Conservation (phyloP, 1,140 invertebrate genomes). For the Meloidogyne hapla region DNA sequence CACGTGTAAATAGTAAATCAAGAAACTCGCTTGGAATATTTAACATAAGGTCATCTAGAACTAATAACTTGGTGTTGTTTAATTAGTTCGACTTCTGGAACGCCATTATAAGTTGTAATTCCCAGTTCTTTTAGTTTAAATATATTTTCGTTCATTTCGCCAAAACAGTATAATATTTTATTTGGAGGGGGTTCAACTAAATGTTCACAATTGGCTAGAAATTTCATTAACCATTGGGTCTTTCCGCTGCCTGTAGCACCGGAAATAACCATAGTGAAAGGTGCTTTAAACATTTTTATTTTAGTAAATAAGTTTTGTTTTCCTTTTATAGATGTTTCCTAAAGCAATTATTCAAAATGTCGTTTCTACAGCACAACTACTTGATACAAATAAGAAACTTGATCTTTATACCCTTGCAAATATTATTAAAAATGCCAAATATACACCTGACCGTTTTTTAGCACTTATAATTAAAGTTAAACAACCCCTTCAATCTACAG, state of each 20-base stretch:
- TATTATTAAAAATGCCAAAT: no score
- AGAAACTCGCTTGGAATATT: conserved; percentile 29
- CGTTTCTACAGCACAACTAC: no score
- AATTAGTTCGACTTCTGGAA: no score
- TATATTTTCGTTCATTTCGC: conserved; percentile 30
- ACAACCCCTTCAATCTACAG: no score
- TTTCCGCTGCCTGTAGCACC: conserved; percentile 28
- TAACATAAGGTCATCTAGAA: conserved; percentile 32
- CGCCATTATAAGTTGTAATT: no score
- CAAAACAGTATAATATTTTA: conserved; percentile 29
- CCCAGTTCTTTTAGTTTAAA: conserved; percentile 18
- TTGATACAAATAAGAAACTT: no score
- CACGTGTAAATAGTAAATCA: conserved; percentile 27
- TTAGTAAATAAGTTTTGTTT: no score
- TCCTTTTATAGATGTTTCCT: no score
- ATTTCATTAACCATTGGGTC: conserved; percentile 31
- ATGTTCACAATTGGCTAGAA: background rate
- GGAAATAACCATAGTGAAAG: conserved; percentile 32
- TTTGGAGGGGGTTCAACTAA: background rate
- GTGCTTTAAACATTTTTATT: conserved; percentile 21
- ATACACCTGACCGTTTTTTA: no score
- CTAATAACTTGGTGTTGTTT: background rate
- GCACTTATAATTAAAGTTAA: no score
- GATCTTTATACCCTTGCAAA: no score
- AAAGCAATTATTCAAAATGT: no score